Percentiles rank a stretch among this genome's conserved stretches.
These are phyloP conservation scores for Drosophila paracracens DNA, from an alignment of 2,888 invertebrate species.

Conservation along the genomic window DNA sequence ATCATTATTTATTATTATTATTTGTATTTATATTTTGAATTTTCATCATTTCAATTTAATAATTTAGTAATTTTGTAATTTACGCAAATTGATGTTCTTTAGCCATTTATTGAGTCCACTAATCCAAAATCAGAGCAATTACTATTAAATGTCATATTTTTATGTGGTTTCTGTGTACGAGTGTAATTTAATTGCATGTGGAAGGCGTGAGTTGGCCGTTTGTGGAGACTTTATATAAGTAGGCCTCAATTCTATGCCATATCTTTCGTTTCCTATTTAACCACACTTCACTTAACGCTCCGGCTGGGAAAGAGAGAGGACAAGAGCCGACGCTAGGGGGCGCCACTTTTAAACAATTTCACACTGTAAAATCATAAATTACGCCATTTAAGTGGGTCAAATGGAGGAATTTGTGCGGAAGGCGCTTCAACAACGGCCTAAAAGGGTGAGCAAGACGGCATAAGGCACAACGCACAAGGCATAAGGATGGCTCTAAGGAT, in stretches of 20 bases:
- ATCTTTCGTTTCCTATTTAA: constrained; percentile 36
- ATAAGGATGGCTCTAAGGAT: constrained; percentile 1
- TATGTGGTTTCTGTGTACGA: background rate
- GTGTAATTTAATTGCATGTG: background rate
- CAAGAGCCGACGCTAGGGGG: constrained; percentile 42
- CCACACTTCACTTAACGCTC: constrained; percentile 20
- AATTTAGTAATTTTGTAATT: too few relatives aligned
- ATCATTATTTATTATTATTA: too few relatives aligned
- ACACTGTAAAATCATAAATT: constrained; percentile 81
- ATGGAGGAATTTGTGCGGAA: constrained; percentile 82
- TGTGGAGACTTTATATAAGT: background rate
- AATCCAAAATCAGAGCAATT: background rate
- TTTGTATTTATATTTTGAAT: background rate
- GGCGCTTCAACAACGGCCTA: constrained; percentile 69
- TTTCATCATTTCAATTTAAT: background rate
- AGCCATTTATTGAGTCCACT: background rate
- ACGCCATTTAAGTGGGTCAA: constrained; percentile 83
- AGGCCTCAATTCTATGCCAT: constrained; percentile 9
- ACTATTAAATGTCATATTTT: background rate
- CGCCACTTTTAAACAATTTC: constrained; percentile 76
- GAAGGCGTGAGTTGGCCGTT: background rate
- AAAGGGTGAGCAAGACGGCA: constrained; percentile 54
- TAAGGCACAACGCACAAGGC: constrained; percentile 2
- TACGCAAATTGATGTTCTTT: too few relatives aligned
- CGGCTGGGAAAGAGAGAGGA: constrained; percentile 7